Conservation (phyloP, 2,888 invertebrate species). For the Pseudoips prasinana region DNA sequence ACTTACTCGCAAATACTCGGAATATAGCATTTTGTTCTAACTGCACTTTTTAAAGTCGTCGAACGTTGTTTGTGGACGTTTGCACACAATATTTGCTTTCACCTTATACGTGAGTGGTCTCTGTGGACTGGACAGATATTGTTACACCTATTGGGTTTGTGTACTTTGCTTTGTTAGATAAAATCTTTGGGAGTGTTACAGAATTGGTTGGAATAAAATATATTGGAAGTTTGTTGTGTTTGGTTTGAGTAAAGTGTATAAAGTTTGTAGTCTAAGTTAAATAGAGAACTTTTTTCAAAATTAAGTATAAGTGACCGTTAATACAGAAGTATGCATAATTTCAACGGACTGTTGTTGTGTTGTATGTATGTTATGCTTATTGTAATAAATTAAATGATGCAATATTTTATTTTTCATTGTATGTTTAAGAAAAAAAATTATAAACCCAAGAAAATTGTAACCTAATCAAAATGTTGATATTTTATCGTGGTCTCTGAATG, state of each 20-base stretch:
- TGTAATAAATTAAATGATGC: too few species aligned
- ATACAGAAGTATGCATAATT: too few species aligned
- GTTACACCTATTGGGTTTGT: conserved; percentile 37
- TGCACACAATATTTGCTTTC: conserved; percentile 34
- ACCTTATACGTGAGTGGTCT: conserved; percentile 36
- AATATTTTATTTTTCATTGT: too few species aligned
- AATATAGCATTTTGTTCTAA: conserved; percentile 21
- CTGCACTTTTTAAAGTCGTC: conserved; percentile 33
- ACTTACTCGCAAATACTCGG: conserved; percentile 11
- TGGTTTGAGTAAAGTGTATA: background rate
- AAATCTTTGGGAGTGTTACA: conserved; percentile 14
- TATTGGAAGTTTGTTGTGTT: conserved; percentile 10
- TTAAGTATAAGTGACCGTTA: too few species aligned
- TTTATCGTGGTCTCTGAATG: too few species aligned
- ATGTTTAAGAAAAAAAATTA: too few species aligned
- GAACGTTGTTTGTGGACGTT: conserved; percentile 23
- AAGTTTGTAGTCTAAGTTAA: background rate
- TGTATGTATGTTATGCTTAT: too few species aligned
- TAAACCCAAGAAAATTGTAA: too few species aligned
- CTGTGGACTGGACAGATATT: conserved; percentile 34
- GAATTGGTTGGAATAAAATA: conserved; percentile 23
- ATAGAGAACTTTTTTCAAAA: too few species aligned
- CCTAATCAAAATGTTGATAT: too few species aligned
- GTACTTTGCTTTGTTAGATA: conserved; percentile 22
- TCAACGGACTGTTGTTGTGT: too few species aligned